Evolutionary conservation across 2,888 invertebrate genomes (phyloP).

Genomic region (Perizoma affinitatum): DNA sequence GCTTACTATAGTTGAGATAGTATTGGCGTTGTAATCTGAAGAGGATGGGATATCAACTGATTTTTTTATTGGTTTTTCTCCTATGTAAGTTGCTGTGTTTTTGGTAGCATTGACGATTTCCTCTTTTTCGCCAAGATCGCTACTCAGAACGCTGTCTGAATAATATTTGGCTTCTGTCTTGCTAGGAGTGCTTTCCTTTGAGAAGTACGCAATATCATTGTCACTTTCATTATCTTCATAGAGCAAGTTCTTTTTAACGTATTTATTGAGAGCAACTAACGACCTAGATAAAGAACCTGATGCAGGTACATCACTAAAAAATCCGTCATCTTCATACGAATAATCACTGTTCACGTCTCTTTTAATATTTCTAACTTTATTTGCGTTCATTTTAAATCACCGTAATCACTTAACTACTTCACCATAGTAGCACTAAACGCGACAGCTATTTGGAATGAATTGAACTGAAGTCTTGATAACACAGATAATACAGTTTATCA

Average conservation of each 20-base stretch:
- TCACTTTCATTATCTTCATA: constrained; percentile 62
- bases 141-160: constrained; percentile 65
- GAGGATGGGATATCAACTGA: constrained; percentile 35
- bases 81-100: constrained; percentile 18
- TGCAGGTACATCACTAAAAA: constrained; percentile 68
- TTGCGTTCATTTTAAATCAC: constrained; percentile 51
- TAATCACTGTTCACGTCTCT: constrained; percentile 41
- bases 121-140: constrained; percentile 50
- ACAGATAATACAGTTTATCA: constrained; percentile 62
- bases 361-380: constrained; percentile 40
- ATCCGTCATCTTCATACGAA: constrained; percentile 67
- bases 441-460: constrained; percentile 45
- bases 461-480: constrained; percentile 56
- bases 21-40: constrained; percentile 33
- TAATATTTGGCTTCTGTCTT: constrained; percentile 68
- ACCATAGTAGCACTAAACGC: constrained; percentile 52
- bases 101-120: constrained; percentile 24
- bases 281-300: constrained; percentile 72
- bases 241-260: constrained; percentile 73
- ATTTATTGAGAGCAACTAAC: constrained; percentile 71
- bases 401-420: constrained; percentile 34
- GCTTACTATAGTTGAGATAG: background rate
- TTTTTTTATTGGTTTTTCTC: constrained; percentile 21
- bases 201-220: constrained; percentile 69
- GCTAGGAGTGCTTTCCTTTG: constrained; percentile 75